These are phyloP conservation scores for Adineta ricciae DNA, from an alignment of 2,888 invertebrate species.

Conservation along the genomic window DNA sequence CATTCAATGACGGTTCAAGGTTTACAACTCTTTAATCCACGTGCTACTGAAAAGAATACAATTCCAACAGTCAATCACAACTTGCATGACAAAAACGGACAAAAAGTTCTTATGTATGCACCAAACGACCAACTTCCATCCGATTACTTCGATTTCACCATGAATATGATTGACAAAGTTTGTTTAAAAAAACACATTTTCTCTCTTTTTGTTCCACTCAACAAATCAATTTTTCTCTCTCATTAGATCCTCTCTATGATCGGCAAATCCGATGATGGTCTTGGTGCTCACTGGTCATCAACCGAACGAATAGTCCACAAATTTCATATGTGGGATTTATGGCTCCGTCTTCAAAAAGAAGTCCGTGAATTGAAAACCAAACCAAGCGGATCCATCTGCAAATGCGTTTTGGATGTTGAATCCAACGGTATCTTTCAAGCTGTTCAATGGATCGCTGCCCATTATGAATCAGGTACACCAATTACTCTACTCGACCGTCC, in stretches of 20 bases:
- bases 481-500: conserved; percentile 41
- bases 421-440: conserved; percentile 39
- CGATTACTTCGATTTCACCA: not conserved
- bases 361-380: conserved; percentile 35
- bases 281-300: conserved; percentile 41
- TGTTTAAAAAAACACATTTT: too few relatives aligned
- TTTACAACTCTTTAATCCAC: conserved; percentile 38
- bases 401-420: conserved; percentile 38
- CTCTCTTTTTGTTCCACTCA: too few relatives aligned
- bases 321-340: conserved; percentile 42
- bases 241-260: conserved; percentile 38
- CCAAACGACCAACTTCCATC: conserved; percentile 35
- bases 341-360: conserved; percentile 35
- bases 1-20: conserved; percentile 40
- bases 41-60: conserved; percentile 37
- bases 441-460: conserved; percentile 40
- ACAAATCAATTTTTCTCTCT: too few relatives aligned
- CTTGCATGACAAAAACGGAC: conserved; percentile 34
- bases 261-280: conserved; percentile 39
- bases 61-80: conserved; percentile 41
- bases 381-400: conserved; percentile 36
- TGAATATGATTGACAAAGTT: conserved; percentile 9
- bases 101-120: conserved; percentile 38
- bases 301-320: conserved; percentile 40
- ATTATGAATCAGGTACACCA: conserved; percentile 41